Percentiles rank a stretch among this genome's conserved stretches.
Evolutionary conservation across 2,888 invertebrate genomes (phyloP).

Genomic region (Plagodis dolabraria): DNA sequence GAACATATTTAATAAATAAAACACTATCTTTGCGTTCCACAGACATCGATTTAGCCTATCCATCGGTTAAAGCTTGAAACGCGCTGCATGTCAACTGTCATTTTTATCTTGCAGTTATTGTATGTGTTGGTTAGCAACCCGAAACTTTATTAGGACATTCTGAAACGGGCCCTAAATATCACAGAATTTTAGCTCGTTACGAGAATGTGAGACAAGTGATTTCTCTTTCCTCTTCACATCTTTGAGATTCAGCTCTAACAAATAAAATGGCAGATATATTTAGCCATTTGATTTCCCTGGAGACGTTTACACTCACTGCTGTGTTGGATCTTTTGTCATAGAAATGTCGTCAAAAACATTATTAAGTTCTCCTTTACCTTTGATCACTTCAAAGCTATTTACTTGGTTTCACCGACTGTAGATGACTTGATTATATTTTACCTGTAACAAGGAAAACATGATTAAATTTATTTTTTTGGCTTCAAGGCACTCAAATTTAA

Average conservation of each 20-base stretch:
- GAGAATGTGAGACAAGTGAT: no score
- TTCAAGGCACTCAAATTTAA: neutral
- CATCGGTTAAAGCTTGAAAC: no score
- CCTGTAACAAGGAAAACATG: slow-evolving; percentile 18
- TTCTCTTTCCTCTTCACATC: neutral
- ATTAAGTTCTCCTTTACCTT: slow-evolving; percentile 15
- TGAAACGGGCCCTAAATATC: no score
- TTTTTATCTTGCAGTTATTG: no score
- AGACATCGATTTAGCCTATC: no score
- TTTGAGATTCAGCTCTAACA: neutral
- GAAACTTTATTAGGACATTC: no score
- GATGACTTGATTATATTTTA: slow-evolving; percentile 9
- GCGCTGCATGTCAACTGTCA: no score
- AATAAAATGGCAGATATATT: slow-evolving; percentile 20
- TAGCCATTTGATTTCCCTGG: slow-evolving; percentile 23
- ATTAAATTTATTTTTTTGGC: slow-evolving; percentile 1
- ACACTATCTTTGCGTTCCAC: no score
- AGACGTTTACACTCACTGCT: slow-evolving; percentile 8
- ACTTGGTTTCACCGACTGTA: slow-evolving; percentile 1
- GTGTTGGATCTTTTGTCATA: slow-evolving; percentile 14
- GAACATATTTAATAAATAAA: no score
- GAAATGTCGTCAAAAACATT: slow-evolving; percentile 9
- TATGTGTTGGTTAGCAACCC: no score
- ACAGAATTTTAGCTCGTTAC: no score
- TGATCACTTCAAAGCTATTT: slow-evolving; percentile 14